A percentile compares a stretch with the other conserved stretches of the same genome.
Evolutionary conservation across 1,140 invertebrate genomes (phyloP).

Genomic region (Acromyrmex echinatior): DNA sequence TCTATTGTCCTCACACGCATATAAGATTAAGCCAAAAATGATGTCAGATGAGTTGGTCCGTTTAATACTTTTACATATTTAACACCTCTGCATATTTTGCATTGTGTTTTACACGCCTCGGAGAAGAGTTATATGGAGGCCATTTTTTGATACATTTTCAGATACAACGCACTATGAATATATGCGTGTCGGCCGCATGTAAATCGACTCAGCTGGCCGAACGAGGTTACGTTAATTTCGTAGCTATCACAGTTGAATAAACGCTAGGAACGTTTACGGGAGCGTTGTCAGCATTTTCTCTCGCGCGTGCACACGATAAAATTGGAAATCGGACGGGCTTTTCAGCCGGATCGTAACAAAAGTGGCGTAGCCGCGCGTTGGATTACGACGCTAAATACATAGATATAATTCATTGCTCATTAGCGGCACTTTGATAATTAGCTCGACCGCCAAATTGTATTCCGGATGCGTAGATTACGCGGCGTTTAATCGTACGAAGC

Average conservation of each 20-base stretch:
- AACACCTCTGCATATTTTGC: not conserved
- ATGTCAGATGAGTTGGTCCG: not conserved
- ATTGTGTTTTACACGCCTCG: not conserved
- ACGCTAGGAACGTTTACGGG: conserved; percentile 60
- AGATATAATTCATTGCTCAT: conserved; percentile 64
- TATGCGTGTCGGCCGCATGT: conserved; percentile 12
- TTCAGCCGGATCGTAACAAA: conserved; percentile 29
- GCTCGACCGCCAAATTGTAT: conserved; percentile 52
- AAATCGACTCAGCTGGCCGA: conserved; percentile 57
- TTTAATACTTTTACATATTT: conserved; percentile 4
- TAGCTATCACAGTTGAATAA: conserved; percentile 68
- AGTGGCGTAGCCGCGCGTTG: conserved; percentile 24
- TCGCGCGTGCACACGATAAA: conserved; percentile 46
- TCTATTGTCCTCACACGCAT: not conserved
- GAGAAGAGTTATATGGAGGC: not conserved
- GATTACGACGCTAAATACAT: conserved; percentile 60
- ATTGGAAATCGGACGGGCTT: conserved; percentile 42
- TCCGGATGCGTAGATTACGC: conserved; percentile 36
- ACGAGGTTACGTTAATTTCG: conserved; percentile 72
- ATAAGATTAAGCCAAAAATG: not conserved
- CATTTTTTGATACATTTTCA: conserved; percentile 9
- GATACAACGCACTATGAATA: not conserved
- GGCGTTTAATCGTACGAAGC: conserved; percentile 39
- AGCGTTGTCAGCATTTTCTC: conserved; percentile 62
- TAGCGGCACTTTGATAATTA: conserved; percentile 64